Evolutionary conservation across 2,888 invertebrate species (phyloP), one percentile per base, ranked within the genome.

Genomic region (Ichneumoninae sp.): DNA sequence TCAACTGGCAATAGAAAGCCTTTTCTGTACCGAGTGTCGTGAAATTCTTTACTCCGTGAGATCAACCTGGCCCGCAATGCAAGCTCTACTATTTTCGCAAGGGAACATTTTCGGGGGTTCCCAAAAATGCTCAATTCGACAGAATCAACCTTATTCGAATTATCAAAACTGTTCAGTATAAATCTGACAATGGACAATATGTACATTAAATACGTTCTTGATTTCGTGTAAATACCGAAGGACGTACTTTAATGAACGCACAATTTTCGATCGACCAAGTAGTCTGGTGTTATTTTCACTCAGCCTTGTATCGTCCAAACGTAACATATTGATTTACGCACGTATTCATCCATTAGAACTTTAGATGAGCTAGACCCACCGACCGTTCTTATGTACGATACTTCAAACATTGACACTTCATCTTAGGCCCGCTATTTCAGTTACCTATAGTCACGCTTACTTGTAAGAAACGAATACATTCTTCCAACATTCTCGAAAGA

Each of bases 401-500:
- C 62, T 76, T 72, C 10, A n/a, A 33, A 81, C 72, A 62, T 79
- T 76, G 22, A 62, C 52, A 69, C 26, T 75, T 26, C 40, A 47
- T 76, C 33, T 71, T 54, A 57, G 47, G 52, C 50, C 60, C 70
- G 19, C 72, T 62, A 52, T 62, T 36, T 22, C 36, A 33, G 36
- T 36, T 78, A 54, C 33, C 66, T 50, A 10, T 44, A 79, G 50
- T 50, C 62, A 52, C 80, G 52, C 72, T 83, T 80, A 57, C 33
- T 71, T 60, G 79, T 80, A 57, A 52, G 72, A 33, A 79, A 84
- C 80, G 70, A 80, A 85, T 88, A 87, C 90, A 90, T 89, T 90
- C 89, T 90, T 81, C 52, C 7, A 87, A 90, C 88, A 90, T 90
- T 90, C 90, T 87, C 72, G 79, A 72, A 6, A 75, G 54, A 87